Percentiles rank a stretch among this genome's conserved stretches.
These are phyloP conservation scores for Stenchaetothrips biformis DNA, from an alignment of 2,888 invertebrate genomes.

Conservation along the genomic window DNA sequence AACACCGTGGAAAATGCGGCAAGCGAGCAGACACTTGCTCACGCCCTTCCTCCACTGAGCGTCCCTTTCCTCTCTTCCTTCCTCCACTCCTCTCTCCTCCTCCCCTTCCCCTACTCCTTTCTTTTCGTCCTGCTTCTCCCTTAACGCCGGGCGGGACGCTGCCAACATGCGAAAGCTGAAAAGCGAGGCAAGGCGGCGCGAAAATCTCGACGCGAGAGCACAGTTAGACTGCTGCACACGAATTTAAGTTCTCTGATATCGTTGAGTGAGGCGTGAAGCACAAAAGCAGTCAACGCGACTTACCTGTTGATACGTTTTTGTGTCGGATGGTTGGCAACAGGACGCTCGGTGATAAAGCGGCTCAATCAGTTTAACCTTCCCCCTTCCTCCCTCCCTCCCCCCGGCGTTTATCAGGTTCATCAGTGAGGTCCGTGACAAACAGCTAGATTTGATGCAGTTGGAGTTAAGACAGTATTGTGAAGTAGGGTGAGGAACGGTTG, in stretches of 20 bases:
- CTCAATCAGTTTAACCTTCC: conserved; percentile 1
- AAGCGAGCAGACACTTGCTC: neutral
- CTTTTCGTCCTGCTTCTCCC: neutral
- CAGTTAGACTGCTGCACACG: no score
- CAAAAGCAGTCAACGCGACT: no score
- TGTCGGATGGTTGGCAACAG: neutral
- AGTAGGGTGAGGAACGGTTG: no score
- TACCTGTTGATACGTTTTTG: no score
- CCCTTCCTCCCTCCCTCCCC: neutral
- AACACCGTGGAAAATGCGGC: neutral
- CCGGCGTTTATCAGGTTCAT: no score
- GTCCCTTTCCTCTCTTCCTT: neutral
- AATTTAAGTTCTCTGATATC: no score
- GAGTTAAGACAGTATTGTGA: no score
- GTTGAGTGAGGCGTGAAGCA: no score
- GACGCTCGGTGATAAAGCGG: neutral
- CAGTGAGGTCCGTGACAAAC: no score
- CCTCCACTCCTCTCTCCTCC: neutral
- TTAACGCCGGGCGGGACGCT: neutral
- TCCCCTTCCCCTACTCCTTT: neutral
- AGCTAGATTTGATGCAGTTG: no score
- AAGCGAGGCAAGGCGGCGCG: no score
- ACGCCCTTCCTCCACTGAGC: neutral
- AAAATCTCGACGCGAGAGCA: no score
- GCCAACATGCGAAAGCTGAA: neutral